Evolutionary conservation across 2,888 invertebrate species (phyloP).

Genomic region (Priocnemis perturbator): DNA sequence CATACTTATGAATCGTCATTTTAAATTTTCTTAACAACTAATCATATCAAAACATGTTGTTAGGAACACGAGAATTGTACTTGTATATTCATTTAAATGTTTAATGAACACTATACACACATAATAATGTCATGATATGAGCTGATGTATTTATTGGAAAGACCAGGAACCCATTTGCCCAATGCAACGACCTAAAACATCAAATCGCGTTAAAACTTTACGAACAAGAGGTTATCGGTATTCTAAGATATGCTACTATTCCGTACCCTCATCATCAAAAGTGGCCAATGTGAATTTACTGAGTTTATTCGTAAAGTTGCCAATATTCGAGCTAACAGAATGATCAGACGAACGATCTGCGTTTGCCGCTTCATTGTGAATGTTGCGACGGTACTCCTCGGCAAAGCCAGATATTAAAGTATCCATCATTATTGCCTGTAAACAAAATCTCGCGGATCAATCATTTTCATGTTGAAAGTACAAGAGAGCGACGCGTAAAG

Average conservation of each 20-base stretch:
- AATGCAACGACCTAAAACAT: constrained; percentile 82
- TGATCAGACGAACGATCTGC: constrained; percentile 60
- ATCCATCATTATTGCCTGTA: constrained; percentile 89
- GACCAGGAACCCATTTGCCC: constrained; percentile 92
- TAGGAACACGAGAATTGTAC: background rate
- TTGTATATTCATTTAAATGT: background rate
- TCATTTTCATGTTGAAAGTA: no score
- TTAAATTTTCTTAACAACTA: background rate
- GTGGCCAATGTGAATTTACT: constrained; percentile 91
- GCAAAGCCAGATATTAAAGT: constrained; percentile 89
- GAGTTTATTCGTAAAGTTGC: constrained; percentile 86
- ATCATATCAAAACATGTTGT: background rate
- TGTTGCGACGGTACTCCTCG: constrained; percentile 80
- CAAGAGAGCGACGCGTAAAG: no score
- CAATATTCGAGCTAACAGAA: constrained; percentile 52
- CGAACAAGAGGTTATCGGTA: constrained; percentile 9
- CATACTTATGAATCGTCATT: background rate
- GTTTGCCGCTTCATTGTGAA: constrained; percentile 72
- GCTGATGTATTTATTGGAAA: constrained; percentile 75
- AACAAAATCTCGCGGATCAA: background rate
- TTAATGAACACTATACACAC: constrained; percentile 2
- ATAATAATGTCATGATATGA: background rate
- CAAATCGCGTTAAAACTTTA: constrained; percentile 4
- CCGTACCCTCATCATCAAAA: constrained; percentile 87
- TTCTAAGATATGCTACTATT: background rate